phyloP scores from a whole-genome alignment of 2,113 vertebrate species.

The Myanophis thanlyinensis region DNA sequence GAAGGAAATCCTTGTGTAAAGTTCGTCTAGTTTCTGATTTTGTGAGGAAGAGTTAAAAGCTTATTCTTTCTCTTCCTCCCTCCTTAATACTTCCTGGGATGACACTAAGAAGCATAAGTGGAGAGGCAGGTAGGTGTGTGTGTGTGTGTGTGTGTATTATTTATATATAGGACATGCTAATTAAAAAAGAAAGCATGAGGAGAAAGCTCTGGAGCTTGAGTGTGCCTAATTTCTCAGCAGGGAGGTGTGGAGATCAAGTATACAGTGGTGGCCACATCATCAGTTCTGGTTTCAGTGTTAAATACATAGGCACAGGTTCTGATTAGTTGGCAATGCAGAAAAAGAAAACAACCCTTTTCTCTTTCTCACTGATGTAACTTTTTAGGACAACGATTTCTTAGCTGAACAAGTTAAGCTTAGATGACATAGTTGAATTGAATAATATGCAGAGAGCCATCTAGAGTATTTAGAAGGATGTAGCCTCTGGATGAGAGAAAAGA shows the following conservation, averaged over 20 bases:
- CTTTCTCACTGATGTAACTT: neutral
- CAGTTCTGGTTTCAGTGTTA: neutral
- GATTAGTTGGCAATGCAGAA: neutral
- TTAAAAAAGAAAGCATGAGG: no score
- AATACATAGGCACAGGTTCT: neutral
- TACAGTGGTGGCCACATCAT: neutral
- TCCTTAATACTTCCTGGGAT: neutral
- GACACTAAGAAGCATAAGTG: neutral
- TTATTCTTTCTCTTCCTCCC: neutral
- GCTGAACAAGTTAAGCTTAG: neutral
- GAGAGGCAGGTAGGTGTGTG: neutral
- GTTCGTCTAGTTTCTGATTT: neutral
- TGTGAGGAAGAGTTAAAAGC: neutral
- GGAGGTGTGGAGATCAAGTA: neutral
- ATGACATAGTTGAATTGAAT: neutral
- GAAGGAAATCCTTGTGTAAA: slow-evolving; percentile 17
- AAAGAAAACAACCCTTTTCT: neutral
- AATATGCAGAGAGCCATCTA: neutral
- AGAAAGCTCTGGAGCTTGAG: neutral
- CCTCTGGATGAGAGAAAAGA: neutral
- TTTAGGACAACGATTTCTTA: neutral
- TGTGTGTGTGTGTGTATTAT: neutral
- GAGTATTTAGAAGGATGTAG: neutral
- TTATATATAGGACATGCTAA: neutral
- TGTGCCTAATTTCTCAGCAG: neutral